These are phyloP conservation scores for Enteromius treurensis DNA, from an alignment of 2,797 vertebrate species.

Conservation along the genomic window DNA sequence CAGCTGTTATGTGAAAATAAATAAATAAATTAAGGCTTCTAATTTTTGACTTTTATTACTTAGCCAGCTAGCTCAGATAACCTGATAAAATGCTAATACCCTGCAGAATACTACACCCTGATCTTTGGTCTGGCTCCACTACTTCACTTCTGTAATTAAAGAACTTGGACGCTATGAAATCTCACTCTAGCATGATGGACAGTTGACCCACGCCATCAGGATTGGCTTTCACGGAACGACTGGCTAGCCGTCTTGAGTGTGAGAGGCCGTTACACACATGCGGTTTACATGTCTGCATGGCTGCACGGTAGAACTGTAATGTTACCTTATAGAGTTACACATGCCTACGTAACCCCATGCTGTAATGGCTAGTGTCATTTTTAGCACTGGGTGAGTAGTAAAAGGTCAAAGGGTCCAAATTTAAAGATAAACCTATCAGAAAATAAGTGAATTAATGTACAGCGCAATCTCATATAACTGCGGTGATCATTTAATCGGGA, in stretches of 20 bases:
- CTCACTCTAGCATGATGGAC: conserved; percentile 59
- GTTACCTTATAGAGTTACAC: conserved; percentile 46
- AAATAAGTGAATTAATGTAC: conserved; percentile 17
- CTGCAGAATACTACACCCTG: conserved; percentile 51
- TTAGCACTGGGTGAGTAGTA: conserved; percentile 10
- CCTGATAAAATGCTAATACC: conserved; percentile 56
- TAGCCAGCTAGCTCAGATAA: conserved; percentile 53
- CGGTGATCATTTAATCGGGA: conserved; percentile 50
- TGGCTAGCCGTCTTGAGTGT: conserved; percentile 49
- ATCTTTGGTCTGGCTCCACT: conserved; percentile 44
- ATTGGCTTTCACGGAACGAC: conserved; percentile 66
- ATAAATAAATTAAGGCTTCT: conserved; percentile 47
- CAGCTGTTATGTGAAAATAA: background rate
- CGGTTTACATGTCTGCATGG: conserved; percentile 41
- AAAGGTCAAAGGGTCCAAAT: conserved; percentile 24
- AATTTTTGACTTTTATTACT: conserved; percentile 54
- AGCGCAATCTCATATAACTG: conserved; percentile 42
- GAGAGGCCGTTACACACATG: conserved; percentile 38
- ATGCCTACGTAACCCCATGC: conserved; percentile 37
- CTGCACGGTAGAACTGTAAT: conserved; percentile 36
- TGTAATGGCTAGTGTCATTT: conserved; percentile 32
- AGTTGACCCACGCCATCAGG: conserved; percentile 64
- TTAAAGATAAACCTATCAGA: conserved; percentile 5
- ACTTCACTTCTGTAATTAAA: conserved; percentile 57
- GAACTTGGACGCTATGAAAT: conserved; percentile 46